Percentiles rank a stretch among this genome's conserved stretches.
phyloP scores from a whole-genome alignment of 2,797 vertebrate species.

The Brachyrhaphis roseni region DNA sequence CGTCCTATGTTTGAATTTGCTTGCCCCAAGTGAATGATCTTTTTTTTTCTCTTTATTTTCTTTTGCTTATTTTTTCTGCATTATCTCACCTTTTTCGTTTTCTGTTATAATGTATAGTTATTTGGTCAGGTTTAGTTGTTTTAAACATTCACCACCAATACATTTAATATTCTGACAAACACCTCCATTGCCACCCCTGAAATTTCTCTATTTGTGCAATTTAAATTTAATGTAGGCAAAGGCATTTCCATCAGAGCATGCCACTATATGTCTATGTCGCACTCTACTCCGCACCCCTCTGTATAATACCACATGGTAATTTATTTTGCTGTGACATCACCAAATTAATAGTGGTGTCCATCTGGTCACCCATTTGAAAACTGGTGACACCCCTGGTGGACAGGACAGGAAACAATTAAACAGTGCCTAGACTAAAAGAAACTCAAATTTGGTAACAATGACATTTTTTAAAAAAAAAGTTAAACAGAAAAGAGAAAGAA shows the following conservation, averaged over 20 bases:
- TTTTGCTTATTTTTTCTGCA: neutral
- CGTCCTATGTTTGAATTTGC: neutral
- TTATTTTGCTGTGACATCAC: neutral
- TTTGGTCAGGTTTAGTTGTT: neutral
- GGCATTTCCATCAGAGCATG: neutral
- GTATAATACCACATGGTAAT: neutral
- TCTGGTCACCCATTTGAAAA: neutral
- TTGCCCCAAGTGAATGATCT: neutral
- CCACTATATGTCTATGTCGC: neutral
- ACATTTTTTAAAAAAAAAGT: neutral
- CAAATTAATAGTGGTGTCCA: neutral
- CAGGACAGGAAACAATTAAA: neutral
- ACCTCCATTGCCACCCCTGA: neutral
- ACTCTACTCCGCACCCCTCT: neutral
- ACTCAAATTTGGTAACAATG: neutral
- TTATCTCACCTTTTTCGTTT: no score
- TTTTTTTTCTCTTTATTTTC: neutral
- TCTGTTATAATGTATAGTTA: neutral
- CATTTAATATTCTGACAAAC: neutral
- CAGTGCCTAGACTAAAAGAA: neutral
- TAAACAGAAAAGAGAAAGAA: neutral
- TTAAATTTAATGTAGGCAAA: neutral
- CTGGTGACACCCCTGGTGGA: neutral
- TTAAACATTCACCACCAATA: neutral
- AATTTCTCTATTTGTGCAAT: neutral